Evolutionary conservation across 2,888 invertebrate species (phyloP).

Genomic region (Oligia latruncula): DNA sequence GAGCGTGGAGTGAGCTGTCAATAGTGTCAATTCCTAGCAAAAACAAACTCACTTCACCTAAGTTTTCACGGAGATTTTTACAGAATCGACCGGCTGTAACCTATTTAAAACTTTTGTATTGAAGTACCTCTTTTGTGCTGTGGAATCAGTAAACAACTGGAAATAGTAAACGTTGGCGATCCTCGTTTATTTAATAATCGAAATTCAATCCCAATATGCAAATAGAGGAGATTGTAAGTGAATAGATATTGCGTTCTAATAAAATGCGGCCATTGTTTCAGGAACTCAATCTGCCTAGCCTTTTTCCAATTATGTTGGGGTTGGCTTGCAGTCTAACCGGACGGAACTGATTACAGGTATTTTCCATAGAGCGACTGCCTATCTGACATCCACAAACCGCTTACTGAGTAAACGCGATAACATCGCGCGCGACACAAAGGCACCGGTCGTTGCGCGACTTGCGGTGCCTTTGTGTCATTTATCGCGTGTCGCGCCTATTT

Average conservation of each 20-base stretch:
- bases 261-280: constrained; percentile 19
- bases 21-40: too few species aligned
- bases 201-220: constrained; percentile 30
- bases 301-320: neutral
- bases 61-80: too few species aligned
- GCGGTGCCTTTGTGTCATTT: too few species aligned
- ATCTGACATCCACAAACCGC: neutral
- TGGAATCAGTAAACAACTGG: neutral
- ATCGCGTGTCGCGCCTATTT: too few species aligned
- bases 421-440: too few species aligned
- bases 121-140: neutral
- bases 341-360: neutral
- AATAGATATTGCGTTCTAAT: constrained; percentile 36
- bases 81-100: neutral
- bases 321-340: neutral
- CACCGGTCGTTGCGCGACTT: too few species aligned
- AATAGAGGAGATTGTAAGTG: constrained; percentile 30
- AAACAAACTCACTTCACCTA: too few species aligned
- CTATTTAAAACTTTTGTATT: neutral
- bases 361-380: neutral
- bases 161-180: constrained; percentile 8
- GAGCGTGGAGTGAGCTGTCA: too few species aligned
- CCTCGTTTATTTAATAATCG: constrained; percentile 16
- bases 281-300: neutral
- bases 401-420: neutral